phyloP scores from a whole-genome alignment of 2,113 vertebrate genomes.

The Pogona vitticeps region DNA sequence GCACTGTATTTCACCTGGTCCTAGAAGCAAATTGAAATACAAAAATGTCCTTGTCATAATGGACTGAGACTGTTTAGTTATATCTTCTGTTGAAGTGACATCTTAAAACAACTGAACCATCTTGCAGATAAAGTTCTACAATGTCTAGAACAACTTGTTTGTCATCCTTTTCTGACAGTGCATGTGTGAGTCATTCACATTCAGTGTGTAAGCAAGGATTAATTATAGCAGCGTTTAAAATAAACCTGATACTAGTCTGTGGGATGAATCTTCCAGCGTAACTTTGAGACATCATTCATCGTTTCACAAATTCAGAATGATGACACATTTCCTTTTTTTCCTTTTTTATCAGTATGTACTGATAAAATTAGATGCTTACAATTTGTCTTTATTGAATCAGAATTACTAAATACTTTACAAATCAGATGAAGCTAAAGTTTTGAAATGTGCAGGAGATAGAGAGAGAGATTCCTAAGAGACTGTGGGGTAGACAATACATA shows the following conservation, averaged over 20 bases:
- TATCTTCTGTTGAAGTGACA: slow-evolving; percentile 51
- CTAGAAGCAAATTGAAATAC: slow-evolving; percentile 29
- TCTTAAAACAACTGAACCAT: slow-evolving; percentile 43
- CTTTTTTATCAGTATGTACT: slow-evolving; percentile 41
- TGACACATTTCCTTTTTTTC: slow-evolving; percentile 34
- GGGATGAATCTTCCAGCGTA: slow-evolving; percentile 49
- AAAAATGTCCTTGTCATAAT: slow-evolving; percentile 30
- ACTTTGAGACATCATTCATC: slow-evolving; percentile 63
- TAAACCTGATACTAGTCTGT: slow-evolving; percentile 47
- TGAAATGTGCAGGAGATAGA: slow-evolving; percentile 16
- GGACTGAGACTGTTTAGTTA: slow-evolving; percentile 21
- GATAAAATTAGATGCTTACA: slow-evolving; percentile 43
- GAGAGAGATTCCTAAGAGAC: too few relatives aligned
- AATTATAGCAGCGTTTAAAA: slow-evolving; percentile 57
- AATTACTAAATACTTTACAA: slow-evolving; percentile 40
- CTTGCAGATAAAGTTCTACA: slow-evolving; percentile 47
- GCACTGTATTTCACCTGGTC: slow-evolving; percentile 26
- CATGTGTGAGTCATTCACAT: slow-evolving; percentile 60
- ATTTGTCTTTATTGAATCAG: slow-evolving; percentile 47
- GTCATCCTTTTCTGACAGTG: slow-evolving; percentile 59
- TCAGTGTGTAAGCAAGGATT: slow-evolving; percentile 57
- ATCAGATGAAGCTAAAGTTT: slow-evolving; percentile 34
- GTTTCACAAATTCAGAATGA: slow-evolving; percentile 51
- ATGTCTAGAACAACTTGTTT: slow-evolving; percentile 59
- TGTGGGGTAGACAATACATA: too few relatives aligned